Percentiles rank a stretch among this genome's conserved stretches.
Evolutionary conservation across 1,140 invertebrate genomes (phyloP).

Genomic region (Heliconius nattereri): DNA sequence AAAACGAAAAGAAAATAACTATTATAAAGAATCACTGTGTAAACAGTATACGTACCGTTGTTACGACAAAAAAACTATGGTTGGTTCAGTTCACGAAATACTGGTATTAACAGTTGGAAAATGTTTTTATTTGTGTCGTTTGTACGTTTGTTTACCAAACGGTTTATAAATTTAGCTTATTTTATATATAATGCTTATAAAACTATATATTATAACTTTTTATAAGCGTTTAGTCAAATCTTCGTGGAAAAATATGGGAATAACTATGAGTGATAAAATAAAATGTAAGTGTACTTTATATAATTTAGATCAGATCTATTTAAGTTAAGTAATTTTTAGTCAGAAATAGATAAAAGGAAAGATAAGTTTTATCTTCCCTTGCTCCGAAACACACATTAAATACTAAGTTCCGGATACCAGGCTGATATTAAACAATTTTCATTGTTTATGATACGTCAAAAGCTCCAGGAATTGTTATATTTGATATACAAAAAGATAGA

Average conservation of each 20-base stretch:
- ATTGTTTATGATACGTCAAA: neutral
- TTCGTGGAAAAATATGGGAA: too few species aligned
- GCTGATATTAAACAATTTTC: neutral
- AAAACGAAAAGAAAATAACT: slow-evolving; percentile 30
- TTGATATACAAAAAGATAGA: neutral
- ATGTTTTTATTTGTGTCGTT: neutral
- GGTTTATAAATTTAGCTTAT: neutral
- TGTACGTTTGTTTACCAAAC: neutral
- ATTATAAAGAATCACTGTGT: slow-evolving; percentile 39
- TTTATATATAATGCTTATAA: too few species aligned
- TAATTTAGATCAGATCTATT: neutral
- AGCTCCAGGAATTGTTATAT: neutral
- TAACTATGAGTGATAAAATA: too few species aligned
- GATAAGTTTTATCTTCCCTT: neutral
- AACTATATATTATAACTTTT: too few species aligned
- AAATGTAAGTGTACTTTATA: neutral
- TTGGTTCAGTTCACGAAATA: neutral
- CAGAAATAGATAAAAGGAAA: neutral
- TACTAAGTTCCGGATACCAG: neutral
- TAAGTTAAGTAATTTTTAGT: neutral
- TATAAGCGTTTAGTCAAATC: too few species aligned
- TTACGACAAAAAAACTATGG: slow-evolving; percentile 2
- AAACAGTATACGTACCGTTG: slow-evolving; percentile 39
- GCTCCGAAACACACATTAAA: neutral
- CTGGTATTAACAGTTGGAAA: neutral